phyloP scores from a whole-genome alignment of 2,888 invertebrate genomes.

The Artemia sinica region DNA sequence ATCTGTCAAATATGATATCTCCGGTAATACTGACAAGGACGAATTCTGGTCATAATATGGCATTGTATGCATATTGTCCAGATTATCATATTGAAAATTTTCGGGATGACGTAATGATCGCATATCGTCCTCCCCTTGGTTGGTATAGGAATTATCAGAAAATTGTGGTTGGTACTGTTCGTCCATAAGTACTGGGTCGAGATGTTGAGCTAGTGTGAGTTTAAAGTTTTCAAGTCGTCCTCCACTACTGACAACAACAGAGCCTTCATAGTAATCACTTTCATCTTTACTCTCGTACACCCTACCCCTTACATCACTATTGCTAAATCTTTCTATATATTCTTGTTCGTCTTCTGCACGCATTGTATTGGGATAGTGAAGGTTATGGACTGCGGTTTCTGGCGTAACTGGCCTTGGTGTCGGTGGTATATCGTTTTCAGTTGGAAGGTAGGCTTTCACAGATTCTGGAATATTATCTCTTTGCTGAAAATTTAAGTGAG shows the following conservation, averaged over 20 bases:
- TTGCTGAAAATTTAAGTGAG: not conserved
- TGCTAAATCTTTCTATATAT: too few relatives aligned
- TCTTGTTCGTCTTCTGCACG: not conserved
- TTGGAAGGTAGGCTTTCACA: not conserved
- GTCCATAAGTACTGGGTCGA: not conserved
- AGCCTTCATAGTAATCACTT: not conserved
- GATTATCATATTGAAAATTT: not conserved
- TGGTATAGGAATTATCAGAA: not conserved
- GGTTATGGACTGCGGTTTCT: not conserved
- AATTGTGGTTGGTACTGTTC: not conserved
- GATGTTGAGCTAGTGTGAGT: not conserved
- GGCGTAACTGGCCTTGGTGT: not conserved
- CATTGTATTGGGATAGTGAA: slow-evolving; percentile 10
- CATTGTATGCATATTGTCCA: not conserved
- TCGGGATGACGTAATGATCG: not conserved
- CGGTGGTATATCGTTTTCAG: not conserved
- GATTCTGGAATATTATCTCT: slow-evolving; percentile 7
- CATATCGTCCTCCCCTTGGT: not conserved
- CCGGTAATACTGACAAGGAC: not conserved
- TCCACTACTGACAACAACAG: slow-evolving; percentile 7
- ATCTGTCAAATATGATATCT: not conserved
- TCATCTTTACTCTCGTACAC: not conserved
- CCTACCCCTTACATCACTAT: not conserved
- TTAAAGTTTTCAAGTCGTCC: not conserved
- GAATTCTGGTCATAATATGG: not conserved